These are phyloP conservation scores for Caenorhabditis sinica DNA, from an alignment of 2,888 invertebrate species.

Conservation along the genomic window DNA sequence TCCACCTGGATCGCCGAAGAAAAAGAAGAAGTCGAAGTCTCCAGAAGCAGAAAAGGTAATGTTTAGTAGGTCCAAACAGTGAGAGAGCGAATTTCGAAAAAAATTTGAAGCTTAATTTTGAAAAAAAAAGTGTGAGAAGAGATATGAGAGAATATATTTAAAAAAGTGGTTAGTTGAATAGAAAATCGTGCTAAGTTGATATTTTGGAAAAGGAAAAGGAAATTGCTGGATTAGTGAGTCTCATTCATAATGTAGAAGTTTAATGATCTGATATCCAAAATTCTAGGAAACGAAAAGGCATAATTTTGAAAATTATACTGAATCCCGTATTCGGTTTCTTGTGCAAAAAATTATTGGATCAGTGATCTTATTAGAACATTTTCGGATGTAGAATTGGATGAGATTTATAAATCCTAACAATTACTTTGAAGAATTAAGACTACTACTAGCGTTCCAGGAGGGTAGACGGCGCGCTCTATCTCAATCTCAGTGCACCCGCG, in stretches of 20 bases:
- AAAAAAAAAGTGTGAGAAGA: conserved; percentile 13
- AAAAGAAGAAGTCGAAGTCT: conserved; percentile 53
- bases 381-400: too few species aligned
- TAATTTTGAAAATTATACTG: too few species aligned
- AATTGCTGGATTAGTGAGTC: background rate
- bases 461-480: too few species aligned
- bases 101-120: conserved; percentile 26
- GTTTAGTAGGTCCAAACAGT: conserved; percentile 41
- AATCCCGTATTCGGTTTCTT: too few species aligned
- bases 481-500: too few species aligned
- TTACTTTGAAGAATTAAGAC: too few species aligned
- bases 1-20: conserved; percentile 46
- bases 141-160: background rate
- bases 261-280: background rate
- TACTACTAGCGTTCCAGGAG: too few species aligned
- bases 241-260: background rate
- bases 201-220: background rate
- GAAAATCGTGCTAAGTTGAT: conserved; percentile 32
- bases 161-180: conserved; percentile 25
- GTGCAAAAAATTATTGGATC: too few species aligned
- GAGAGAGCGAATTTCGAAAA: conserved; percentile 20
- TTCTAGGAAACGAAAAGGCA: too few species aligned
- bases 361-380: too few species aligned
- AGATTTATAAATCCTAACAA: too few species aligned
- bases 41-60: conserved; percentile 62